Evolutionary conservation across 2,888 invertebrate species (phyloP), one percentile per base, ranked within the genome.

Genomic region (Melanargia galathea): DNA sequence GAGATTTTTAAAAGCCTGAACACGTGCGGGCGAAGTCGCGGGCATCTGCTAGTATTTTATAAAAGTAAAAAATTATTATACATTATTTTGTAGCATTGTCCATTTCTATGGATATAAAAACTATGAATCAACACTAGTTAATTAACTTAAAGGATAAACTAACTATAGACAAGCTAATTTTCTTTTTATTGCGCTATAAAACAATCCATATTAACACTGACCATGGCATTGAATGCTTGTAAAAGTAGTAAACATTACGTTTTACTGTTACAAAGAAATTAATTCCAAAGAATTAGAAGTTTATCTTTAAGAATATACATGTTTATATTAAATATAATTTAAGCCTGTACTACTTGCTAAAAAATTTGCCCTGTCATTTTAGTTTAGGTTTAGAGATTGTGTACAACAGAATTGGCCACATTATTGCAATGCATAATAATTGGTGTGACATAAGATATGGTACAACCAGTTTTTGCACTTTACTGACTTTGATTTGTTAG

Each of bases 41-140:
- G n/a, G n/a, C n/a, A n/a, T n/a, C n/a, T n/a, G n/a, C n/a, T n/a
- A n/a, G n/a, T n/a, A n/a, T n/a, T n/a, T n/a, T n/a, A n/a, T n/a
- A n/a, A n/a, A n/a, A n/a, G n/a, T n/a, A n/a, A n/a, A n/a, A n/a
- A n/a, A n/a, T n/a, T n/a, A n/a, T n/a, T n/a, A n/a, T n/a, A n/a
- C n/a, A n/a, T n/a, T n/a, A n/a, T n/a, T n/a, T n/a, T n/a, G n/a
- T n/a, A n/a, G n/a, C n/a, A n/a, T n/a, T n/a, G n/a, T n/a, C n/a
- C n/a, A n/a, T n/a, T n/a, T n/a, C n/a, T n/a, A 35, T 2, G n/a
- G 13, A 13, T 2, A 11, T 40, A 63, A 52, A 30, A 55, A 59
- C 52, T 38, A 59, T 45, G 40, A 49, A 57, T 38, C 57, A n/a
- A n/a, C n/a, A n/a, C 45, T 51, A 8, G 46, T 26, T 52, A 51